Base-by-base conservation (phyloP, 2,888 invertebrate species). In the Saturnia pavonia region DNA sequence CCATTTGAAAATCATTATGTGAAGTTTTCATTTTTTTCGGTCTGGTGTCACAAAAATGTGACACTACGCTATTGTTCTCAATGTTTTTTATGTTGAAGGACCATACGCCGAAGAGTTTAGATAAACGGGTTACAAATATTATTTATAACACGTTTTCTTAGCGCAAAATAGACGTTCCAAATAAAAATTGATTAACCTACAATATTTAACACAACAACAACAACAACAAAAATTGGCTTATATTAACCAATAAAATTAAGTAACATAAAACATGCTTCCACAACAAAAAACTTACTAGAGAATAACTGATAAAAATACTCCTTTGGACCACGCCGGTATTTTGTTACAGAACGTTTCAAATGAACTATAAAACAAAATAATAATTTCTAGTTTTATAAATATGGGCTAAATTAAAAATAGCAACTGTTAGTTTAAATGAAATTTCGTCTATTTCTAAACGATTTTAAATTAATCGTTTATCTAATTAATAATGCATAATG, bases 231-330 rank as follows among this genome's bases (percentile, higher is more conserved):
- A 63, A 67, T 6, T 16, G 34, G 34, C 11, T 66, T 66, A 66
- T 66, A n/a, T 40, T 1, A 2, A 48, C 48, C 48, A 19, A 19
- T 19, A 43, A n/a, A n/a, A 65, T 43, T 51, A 54, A 72, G 34
- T 51, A 51, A 73, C 60, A 71, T 66, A 45, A 67, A 51, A 71
- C 63, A 66, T 63, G 43, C 22, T 77, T 76, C 67, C 76, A 71
- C 77, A 76, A 76, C 76, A 76, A 73, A 70, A 27, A 80, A 90
- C 91, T 91, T 90, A 91, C 90, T 85, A 85, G 80, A 77, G 78
- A 88, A 85, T 65, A 88, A 82, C 76, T 77, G 82, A 74, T 81
- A 80, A 70, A 89, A 75, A 78, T 77, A 86, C 77, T 81, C 83
- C 85, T 84, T 83, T 25, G 86, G 85, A 72, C 81, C 84, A 77